These are phyloP conservation scores for Corythornis vintsioides DNA, from an alignment of 2,113 vertebrate species.

Conservation along the genomic window DNA sequence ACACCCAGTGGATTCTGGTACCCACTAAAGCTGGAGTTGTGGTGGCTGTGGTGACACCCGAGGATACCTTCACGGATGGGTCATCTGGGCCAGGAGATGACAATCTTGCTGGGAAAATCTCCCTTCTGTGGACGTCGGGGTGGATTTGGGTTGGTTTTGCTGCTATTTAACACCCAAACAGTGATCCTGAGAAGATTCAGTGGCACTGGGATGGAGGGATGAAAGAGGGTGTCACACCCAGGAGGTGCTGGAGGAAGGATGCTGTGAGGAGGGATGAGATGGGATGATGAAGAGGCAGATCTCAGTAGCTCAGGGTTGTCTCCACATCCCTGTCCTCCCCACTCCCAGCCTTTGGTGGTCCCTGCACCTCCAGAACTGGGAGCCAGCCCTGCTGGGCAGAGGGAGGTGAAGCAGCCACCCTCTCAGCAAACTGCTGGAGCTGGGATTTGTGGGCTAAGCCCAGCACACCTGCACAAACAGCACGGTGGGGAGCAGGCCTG, in stretches of 20 bases:
- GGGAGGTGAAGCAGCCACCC: background rate
- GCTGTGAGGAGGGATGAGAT: too few species aligned
- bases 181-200: rapidly evolving
- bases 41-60: background rate
- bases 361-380: background rate
- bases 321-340: background rate
- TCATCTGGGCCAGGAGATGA: background rate
- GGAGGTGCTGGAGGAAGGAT: background rate
- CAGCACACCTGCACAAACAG: constrained; percentile 15
- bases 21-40: background rate
- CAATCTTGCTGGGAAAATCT: background rate
- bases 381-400: background rate
- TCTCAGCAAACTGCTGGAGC: background rate
- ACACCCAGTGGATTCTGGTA: background rate
- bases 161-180: background rate
- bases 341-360: background rate
- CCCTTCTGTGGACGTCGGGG: background rate
- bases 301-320: rapidly evolving
- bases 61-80: rapidly evolving
- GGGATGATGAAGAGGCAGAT: background rate
- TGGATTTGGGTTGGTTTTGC: background rate
- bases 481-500: rapidly evolving
- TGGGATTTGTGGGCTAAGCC: background rate
- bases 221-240: too few species aligned
- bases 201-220: background rate